Evolutionary conservation across 2,888 invertebrate genomes (phyloP).

Genomic region (Chesias legatella): DNA sequence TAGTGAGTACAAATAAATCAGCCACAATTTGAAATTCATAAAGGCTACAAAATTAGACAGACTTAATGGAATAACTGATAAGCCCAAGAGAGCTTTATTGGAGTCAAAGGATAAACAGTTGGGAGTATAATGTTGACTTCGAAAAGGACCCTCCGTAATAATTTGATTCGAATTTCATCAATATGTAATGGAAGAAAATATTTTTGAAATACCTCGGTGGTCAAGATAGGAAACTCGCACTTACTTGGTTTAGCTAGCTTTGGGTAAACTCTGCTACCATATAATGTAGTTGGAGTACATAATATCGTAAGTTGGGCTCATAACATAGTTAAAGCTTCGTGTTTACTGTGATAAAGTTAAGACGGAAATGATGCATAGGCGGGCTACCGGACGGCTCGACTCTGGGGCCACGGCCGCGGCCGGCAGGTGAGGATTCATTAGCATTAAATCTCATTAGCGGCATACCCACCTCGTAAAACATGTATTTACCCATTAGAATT

Average conservation of each 20-base stretch:
- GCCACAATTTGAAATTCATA: conserved; percentile 20
- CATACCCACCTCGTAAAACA: conserved; percentile 50
- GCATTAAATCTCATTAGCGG: conserved; percentile 70
- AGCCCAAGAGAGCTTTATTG: conserved; percentile 6
- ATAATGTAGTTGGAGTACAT: background rate
- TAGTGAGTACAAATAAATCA: conserved; percentile 9
- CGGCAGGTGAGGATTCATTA: conserved; percentile 63
- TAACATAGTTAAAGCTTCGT: conserved; percentile 4
- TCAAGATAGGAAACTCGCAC: no score
- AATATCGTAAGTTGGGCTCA: background rate
- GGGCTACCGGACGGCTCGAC: conserved; percentile 20
- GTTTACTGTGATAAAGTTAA: conserved; percentile 22
- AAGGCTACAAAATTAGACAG: conserved; percentile 18
- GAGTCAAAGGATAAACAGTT: conserved; percentile 3
- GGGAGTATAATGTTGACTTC: background rate
- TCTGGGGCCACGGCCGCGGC: conserved; percentile 16
- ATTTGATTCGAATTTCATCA: no score
- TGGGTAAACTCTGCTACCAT: no score
- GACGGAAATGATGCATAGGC: conserved; percentile 31
- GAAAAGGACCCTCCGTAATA: background rate
- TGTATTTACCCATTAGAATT: conserved; percentile 45
- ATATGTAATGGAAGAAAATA: background rate
- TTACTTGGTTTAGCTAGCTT: no score
- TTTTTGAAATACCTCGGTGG: background rate
- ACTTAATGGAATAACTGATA: conserved; percentile 14